Base-by-base conservation (phyloP, 2,797 vertebrate genomes). In the Kryptopterus vitreolus region DNA sequence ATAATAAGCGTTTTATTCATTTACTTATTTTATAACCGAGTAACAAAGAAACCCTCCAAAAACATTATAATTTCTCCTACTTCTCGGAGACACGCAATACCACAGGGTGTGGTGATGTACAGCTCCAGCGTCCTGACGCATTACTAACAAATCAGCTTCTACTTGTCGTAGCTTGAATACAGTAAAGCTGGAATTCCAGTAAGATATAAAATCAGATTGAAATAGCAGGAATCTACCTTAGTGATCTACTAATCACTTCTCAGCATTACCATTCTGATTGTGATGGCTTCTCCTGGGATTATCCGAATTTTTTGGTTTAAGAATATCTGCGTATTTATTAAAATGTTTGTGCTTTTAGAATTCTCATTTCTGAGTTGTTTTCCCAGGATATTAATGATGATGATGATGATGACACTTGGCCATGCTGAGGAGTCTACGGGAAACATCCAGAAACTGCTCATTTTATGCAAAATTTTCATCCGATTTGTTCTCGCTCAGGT, bases 401-500 rank as follows among this genome's bases (percentile, higher is more conserved):
- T 55, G 26, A 69, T n/a, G n/a, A n/a, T n/a, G 57, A 8, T 70
- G n/a, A 66, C 7, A 26, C 29, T 38, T 24, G 26, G 11, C 20
- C 53, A 12, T 46, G n/a, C 61, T 33, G 29, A 63, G 20, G 15
- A 35, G 35, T 26, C 16, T n/a, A n/a, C n/a, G n/a, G n/a, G n/a
- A n/a, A n/a, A n/a, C 43, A 5, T 65, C 8, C 31, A 46, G 5
- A 71, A 46, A 71, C 43, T 63, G 58, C 13, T 3, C 43, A 24
- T 46, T 55, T 81, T 68, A 9, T 24, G 4, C 53, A 22, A 8
- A 6, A 78, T 75, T n/a, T 18, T 69, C 1, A 72, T 68, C 35
- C 80, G n/a, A 48, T 57, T 77, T 48, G 85, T 83, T 73, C 90
- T 86, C 62, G 76, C 77, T 59, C 90, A 99, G 98, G 96, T 98